phyloP scores from a whole-genome alignment of 1,140 invertebrate species.

The Elymnias hypermnestra region DNA sequence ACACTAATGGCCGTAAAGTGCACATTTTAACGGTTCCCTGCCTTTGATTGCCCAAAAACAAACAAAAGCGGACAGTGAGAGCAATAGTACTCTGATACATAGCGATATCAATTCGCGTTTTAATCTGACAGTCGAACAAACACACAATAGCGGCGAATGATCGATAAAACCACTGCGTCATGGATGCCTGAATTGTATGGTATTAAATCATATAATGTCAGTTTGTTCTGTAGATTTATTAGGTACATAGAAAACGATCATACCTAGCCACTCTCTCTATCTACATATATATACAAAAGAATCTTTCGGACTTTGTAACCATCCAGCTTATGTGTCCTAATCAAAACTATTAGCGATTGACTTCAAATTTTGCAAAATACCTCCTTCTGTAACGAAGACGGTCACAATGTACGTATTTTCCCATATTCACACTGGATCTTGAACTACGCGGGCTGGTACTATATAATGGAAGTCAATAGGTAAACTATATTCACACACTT shows the following conservation, averaged over 20 bases:
- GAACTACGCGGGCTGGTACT: no score
- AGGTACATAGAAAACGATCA: neutral
- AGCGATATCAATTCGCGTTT: slow-evolving; percentile 11
- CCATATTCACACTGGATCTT: no score
- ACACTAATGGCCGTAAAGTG: slow-evolving; percentile 13
- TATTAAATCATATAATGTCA: neutral
- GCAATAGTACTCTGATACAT: slow-evolving; percentile 13
- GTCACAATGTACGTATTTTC: no score
- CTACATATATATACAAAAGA: no score
- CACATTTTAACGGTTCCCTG: slow-evolving; percentile 15
- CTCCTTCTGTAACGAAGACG: no score
- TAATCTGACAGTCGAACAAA: slow-evolving; percentile 14
- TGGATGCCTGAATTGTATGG: slow-evolving; percentile 1
- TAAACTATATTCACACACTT: no score
- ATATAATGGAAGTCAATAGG: no score
- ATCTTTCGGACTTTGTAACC: no score
- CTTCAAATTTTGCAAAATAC: no score
- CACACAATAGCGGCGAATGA: slow-evolving; percentile 18
- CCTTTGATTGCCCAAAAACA: slow-evolving; percentile 14
- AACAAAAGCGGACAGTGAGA: slow-evolving; percentile 18
- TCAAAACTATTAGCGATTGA: no score
- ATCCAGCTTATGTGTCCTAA: no score
- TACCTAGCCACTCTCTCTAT: no score
- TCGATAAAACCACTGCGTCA: slow-evolving; percentile 18
- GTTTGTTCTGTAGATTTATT: slow-evolving; percentile 1